Percentiles rank a stretch among this genome's conserved stretches.
Evolutionary conservation across 2,113 vertebrate genomes (phyloP).

Genomic region (Pedetes capensis): DNA sequence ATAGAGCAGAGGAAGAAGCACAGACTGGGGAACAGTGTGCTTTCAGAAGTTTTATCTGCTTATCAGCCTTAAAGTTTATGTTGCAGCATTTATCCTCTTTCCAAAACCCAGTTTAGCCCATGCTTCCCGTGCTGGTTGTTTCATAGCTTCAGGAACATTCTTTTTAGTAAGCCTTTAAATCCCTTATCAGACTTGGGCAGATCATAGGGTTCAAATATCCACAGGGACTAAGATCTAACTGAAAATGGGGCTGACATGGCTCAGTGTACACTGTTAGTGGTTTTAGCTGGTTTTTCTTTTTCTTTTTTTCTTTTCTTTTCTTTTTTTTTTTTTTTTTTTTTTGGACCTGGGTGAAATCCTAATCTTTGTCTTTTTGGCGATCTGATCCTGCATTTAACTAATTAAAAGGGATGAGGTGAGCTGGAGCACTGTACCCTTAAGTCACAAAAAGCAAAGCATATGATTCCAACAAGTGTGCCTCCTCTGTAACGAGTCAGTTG

Average conservation of each 20-base stretch:
- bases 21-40: neutral
- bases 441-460: neutral
- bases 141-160: conserved; percentile 53
- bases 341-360: conserved; percentile 50
- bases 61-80: conserved; percentile 38
- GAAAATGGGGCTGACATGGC: neutral
- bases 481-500: neutral
- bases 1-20: neutral
- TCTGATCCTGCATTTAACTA: conserved; percentile 55
- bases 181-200: conserved; percentile 52
- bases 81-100: conserved; percentile 25
- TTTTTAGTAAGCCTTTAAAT: conserved; percentile 66
- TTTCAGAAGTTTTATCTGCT: conserved; percentile 17
- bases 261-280: neutral
- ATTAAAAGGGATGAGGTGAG: conserved; percentile 61
- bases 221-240: neutral
- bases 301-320: neutral
- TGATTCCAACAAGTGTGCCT: neutral
- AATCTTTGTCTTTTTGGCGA: conserved; percentile 42
- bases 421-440: neutral
- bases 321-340: neutral
- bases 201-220: conserved; percentile 56
- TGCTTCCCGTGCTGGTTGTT: neutral
- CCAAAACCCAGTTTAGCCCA: conserved; percentile 19
- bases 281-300: neutral